Evolutionary conservation across 2,113 vertebrate species (phyloP), one percentile per base, ranked within the genome.

Genomic region (Dicrurus megarhynchus): DNA sequence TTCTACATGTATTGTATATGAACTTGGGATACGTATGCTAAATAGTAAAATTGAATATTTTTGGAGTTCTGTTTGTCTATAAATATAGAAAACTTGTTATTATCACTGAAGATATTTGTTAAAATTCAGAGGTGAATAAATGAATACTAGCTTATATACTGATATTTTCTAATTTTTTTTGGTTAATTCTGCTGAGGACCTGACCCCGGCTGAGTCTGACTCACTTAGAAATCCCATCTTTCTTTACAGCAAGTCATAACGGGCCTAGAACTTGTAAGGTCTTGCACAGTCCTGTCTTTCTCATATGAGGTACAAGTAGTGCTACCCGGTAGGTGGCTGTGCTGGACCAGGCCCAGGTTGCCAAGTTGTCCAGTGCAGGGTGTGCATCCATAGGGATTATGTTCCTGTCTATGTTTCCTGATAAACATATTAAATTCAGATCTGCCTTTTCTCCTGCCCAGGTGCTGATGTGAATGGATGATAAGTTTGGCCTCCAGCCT

Each of bases 371-470:
- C n/a, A 17, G 24, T 20, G 23, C 11, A 42, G 9, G 4, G 6
- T 41, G 20, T 14, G 9, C 22, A 63, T 71, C 37, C 28, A 8
- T 3, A 81, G 63, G 12, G 17, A 53, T 63, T 42, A 19, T 16
- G 8, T 13, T 77, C 0, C 0, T 37, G 14, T 50, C 55, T 76
- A 9, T 84, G 28, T 12, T 59, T 14, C 26, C 10, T 1, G 0
- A 41, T 30, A 50, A 41, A 26, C 0, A 0, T 9, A 28, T 44
- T 53, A 24, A 35, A 18, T 37, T 69, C 28, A 63, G 35, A 26
- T 47, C 10, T 84, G 8, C 26, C 20, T 75, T 91, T 75, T 46
- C 14, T 89, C 11, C 27, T 4, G 1, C 14, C 8, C 17, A 24
- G 19, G 4, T 37, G 41, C 15, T 57, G 28, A 35, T 57, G n/a